Base-by-base conservation (phyloP, 2,113 vertebrate genomes). In the Procavia capensis region DNA sequence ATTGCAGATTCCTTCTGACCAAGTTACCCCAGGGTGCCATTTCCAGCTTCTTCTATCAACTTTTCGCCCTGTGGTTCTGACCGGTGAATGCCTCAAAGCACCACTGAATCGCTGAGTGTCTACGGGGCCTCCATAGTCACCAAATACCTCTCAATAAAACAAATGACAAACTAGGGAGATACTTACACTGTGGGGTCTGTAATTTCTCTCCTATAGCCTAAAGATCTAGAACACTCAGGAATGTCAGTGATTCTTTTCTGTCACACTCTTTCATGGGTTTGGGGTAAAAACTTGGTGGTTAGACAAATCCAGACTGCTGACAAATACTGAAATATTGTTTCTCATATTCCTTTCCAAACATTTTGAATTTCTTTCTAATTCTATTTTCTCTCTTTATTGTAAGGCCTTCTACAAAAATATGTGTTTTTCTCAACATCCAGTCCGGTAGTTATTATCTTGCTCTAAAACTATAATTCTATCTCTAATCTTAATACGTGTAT, bases 331-430 rank as follows among this genome's bases (percentile, higher is more conserved):
- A 72, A 72, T 72, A 39, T 22, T 43, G 1, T 13, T 82, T 66
- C 87, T 72, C 5, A 31, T 2, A 78, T 85, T 85, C 78, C 25
- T 74, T 8, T 93, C 11, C 36, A 97, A 78, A 85, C 31, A 61
- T 68, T 57, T 24, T 11, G 50, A 7, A 68, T 74, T 82, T n/a
- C 47, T 43, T 14, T 57, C 75, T 47, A 72, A 75, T 74, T 64
- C 78, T 17, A 50, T 85, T 43, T 91, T 85, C 61, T 6, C 19
- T 83, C 16, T 93, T 24, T 72, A n/a, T 88, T 91, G 43, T 86
- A 70, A 94, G 36, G 10, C 2, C 47, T 72, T 80, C 29, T 64
- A 8, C 13, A 29, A 9, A 95, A 91, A 72, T 11, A 54, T 39
- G 25, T 8, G 7, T 47, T 90, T 94, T 94, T 41, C 19, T 85